Conservation (phyloP, 2,797 vertebrate species). For the Neosilurus mollespiculum region DNA sequence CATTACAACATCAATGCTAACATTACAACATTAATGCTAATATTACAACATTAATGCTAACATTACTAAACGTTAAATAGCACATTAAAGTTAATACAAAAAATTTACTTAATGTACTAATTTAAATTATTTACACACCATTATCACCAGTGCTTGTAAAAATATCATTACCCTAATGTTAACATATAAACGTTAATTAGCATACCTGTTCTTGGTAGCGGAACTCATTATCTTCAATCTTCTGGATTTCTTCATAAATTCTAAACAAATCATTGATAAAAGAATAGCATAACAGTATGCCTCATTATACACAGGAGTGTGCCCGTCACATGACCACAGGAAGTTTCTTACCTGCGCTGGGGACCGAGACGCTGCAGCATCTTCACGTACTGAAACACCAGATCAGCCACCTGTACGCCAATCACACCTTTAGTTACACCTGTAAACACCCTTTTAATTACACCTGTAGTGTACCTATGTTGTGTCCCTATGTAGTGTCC, state of each 20-base stretch:
- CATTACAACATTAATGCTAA: too few relatives aligned
- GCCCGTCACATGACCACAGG: background rate
- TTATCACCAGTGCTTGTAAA: background rate
- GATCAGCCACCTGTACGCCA: conserved; percentile 81
- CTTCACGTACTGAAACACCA: conserved; percentile 95
- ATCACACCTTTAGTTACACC: background rate
- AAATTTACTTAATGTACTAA: background rate
- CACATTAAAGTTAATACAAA: background rate
- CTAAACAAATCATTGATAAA: conserved; percentile 50
- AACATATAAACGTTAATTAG: background rate
- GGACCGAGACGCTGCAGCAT: conserved; percentile 90
- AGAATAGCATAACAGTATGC: background rate
- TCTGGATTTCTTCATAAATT: conserved; percentile 95
- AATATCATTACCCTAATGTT: background rate
- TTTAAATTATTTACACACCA: background rate
- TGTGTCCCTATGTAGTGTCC: background rate
- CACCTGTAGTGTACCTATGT: background rate
- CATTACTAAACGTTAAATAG: background rate
- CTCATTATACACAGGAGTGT: background rate
- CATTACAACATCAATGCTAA: too few relatives aligned
- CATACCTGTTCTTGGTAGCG: conserved; percentile 93
- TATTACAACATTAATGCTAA: background rate
- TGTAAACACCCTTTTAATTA: background rate
- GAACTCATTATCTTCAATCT: conserved; percentile 95
- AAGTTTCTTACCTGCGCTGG: conserved; percentile 78